Percentiles rank a stretch among this genome's conserved stretches.
Evolutionary conservation across 1,140 invertebrate species (phyloP).

Genomic region (Apis laboriosa): DNA sequence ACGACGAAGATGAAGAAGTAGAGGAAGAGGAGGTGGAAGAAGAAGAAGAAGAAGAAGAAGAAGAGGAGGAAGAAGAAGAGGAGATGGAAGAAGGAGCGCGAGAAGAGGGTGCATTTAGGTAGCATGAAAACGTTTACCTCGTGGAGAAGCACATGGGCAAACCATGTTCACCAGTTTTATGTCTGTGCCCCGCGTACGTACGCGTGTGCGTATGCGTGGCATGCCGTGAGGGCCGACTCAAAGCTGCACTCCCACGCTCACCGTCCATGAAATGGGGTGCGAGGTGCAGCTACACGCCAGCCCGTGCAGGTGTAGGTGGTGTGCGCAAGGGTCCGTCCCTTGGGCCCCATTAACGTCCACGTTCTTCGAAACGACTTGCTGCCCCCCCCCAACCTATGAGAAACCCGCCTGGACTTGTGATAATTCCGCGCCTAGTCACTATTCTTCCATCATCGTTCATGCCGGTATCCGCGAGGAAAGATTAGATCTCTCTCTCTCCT

Average conservation of each 20-base stretch:
- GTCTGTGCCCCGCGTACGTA: not conserved
- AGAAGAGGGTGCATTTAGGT: conserved; percentile 49
- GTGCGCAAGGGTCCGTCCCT: conserved; percentile 59
- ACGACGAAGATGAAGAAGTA: not conserved
- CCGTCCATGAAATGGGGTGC: conserved; percentile 74
- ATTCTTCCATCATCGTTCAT: not conserved
- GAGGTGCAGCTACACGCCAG: conserved; percentile 67
- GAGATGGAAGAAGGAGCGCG: conserved; percentile 6
- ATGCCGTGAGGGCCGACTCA: conserved; percentile 73
- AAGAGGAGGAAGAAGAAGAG: not conserved
- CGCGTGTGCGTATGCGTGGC: conserved; percentile 29
- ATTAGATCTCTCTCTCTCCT: not conserved
- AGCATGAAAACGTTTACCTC: conserved; percentile 34
- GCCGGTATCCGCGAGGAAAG: not conserved
- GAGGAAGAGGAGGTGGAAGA: not conserved
- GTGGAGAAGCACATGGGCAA: conserved; percentile 2
- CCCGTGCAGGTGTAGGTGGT: conserved; percentile 63
- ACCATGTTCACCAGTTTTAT: conserved; percentile 4
- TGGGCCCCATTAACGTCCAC: conserved; percentile 58
- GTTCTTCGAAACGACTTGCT: conserved; percentile 42
- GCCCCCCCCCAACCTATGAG: conserved; percentile 48
- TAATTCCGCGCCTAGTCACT: conserved; percentile 1
- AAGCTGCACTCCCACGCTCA: conserved; percentile 77
- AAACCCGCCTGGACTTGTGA: conserved; percentile 38
- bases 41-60: not conserved